phyloP scores from a whole-genome alignment of 92 coral and sea anemone species.

The Nematostella vectensis region DNA sequence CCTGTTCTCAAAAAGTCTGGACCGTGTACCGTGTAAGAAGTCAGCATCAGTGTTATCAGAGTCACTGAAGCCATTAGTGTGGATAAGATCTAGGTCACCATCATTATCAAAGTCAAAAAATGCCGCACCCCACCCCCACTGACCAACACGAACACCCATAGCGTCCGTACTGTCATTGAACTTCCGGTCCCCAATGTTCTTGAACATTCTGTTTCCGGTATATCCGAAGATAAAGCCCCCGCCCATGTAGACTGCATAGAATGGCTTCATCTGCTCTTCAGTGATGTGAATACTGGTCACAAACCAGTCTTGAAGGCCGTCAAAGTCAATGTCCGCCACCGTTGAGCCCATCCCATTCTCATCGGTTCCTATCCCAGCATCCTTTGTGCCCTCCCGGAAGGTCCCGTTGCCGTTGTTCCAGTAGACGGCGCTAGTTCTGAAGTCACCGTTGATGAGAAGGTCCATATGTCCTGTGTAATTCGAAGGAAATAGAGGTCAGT shows the following conservation, averaged over 20 bases:
- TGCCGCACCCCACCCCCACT: conserved; percentile 99
- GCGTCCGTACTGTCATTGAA: conserved; percentile 81
- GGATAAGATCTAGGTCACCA: conserved; percentile 89
- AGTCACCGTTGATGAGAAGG: conserved; percentile 76
- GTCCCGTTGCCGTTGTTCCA: conserved; percentile 98
- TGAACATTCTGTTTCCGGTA: conserved; percentile 84
- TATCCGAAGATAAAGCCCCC: conserved; percentile 94
- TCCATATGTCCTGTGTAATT: conserved; percentile 76
- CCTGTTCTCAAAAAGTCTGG: conserved; percentile 67
- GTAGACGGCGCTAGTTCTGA: conserved; percentile 80
- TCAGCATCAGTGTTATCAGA: conserved; percentile 96
- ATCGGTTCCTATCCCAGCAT: conserved; percentile 74
- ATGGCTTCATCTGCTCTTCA: conserved; percentile 79
- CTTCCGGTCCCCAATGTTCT: conserved; percentile 75
- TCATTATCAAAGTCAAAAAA: conserved; percentile 95
- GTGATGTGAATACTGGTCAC: conserved; percentile 90
- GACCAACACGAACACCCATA: conserved; percentile 74
- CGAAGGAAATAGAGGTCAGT: no score
- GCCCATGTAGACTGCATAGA: conserved; percentile 77
- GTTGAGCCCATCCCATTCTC: conserved; percentile 99
- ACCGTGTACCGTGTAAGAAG: conserved; percentile 87
- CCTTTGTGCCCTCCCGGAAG: conserved; percentile 67
- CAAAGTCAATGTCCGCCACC: conserved; percentile 81
- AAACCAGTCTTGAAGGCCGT: conserved; percentile 95
- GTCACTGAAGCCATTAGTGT: conserved; percentile 93